phyloP scores from a whole-genome alignment of 2,113 vertebrate genomes.

The Myotis lucifugus region DNA sequence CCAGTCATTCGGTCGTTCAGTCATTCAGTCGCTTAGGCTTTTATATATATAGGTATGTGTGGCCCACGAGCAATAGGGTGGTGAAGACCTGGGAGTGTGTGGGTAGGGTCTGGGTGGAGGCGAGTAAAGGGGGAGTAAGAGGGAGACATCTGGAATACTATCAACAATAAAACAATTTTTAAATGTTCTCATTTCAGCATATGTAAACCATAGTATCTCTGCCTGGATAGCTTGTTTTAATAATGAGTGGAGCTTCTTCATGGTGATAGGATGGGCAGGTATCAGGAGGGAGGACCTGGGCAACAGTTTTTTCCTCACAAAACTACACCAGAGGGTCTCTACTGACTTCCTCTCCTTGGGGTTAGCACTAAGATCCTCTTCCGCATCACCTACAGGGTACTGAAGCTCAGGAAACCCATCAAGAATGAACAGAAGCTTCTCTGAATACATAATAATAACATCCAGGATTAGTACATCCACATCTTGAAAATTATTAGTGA shows the following conservation, averaged over 20 bases:
- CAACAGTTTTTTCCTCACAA: conserved; percentile 38
- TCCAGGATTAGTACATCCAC: conserved; percentile 36
- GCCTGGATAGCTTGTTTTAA: conserved; percentile 49
- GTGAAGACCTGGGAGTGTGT: no score
- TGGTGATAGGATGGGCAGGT: background rate
- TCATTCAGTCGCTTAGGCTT: no score
- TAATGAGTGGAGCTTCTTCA: conserved; percentile 59
- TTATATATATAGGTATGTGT: no score
- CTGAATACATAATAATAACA: background rate
- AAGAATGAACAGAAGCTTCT: conserved; percentile 63
- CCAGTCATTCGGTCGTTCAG: no score
- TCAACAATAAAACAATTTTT: no score
- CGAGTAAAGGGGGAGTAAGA: no score
- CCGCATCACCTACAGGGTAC: background rate
- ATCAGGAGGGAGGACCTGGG: conserved; percentile 55
- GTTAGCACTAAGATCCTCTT: conserved; percentile 42
- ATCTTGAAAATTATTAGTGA: conserved; percentile 33
- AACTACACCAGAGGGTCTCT: conserved; percentile 46
- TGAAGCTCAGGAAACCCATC: conserved; percentile 56
- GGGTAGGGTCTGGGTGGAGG: no score
- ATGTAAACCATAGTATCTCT: conserved; percentile 59
- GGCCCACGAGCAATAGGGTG: no score
- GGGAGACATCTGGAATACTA: no score
- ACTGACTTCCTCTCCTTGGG: conserved; percentile 19
- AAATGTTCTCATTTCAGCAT: conserved; percentile 11